These are phyloP conservation scores for Glareola pratincola DNA, from an alignment of 2,113 vertebrate genomes.

Conservation along the genomic window DNA sequence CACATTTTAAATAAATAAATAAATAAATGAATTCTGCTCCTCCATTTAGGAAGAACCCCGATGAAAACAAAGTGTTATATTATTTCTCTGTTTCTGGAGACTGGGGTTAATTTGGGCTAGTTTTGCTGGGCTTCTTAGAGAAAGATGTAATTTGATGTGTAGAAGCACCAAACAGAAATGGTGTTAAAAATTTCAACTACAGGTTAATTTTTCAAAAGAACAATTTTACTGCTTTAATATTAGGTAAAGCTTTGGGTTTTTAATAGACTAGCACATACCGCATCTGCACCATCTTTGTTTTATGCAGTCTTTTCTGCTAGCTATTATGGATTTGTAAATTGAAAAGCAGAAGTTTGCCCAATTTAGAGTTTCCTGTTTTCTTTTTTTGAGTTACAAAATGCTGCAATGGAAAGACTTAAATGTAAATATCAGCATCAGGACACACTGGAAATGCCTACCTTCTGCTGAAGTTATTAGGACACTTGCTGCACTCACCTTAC, in stretches of 20 bases:
- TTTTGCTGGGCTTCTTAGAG: not conserved
- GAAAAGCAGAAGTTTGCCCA: not conserved
- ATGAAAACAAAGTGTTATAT: not conserved
- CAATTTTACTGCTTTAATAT: not conserved
- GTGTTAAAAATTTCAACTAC: not conserved
- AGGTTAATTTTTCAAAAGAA: not conserved
- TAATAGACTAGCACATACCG: not conserved
- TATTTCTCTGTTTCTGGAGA: not conserved
- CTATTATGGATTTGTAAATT: not conserved
- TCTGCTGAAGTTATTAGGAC: not conserved
- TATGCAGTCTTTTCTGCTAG: not conserved
- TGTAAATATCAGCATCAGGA: accelerated
- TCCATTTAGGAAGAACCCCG: not conserved
- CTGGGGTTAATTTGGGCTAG: not conserved
- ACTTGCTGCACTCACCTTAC: not conserved
- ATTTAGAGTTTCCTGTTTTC: not conserved
- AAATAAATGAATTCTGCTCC: not conserved
- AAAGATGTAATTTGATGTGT: not conserved
- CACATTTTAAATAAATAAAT: not conserved
- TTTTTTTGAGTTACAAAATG: not conserved
- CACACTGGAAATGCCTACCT: not conserved
- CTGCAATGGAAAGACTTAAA: not conserved
- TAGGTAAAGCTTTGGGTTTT: not conserved
- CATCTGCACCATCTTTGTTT: not conserved
- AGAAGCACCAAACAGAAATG: not conserved